Percentiles rank a stretch among this genome's conserved stretches.
These are phyloP conservation scores for Zaprionus obscuricornis DNA, from an alignment of 2,888 invertebrate species.

Conservation along the genomic window DNA sequence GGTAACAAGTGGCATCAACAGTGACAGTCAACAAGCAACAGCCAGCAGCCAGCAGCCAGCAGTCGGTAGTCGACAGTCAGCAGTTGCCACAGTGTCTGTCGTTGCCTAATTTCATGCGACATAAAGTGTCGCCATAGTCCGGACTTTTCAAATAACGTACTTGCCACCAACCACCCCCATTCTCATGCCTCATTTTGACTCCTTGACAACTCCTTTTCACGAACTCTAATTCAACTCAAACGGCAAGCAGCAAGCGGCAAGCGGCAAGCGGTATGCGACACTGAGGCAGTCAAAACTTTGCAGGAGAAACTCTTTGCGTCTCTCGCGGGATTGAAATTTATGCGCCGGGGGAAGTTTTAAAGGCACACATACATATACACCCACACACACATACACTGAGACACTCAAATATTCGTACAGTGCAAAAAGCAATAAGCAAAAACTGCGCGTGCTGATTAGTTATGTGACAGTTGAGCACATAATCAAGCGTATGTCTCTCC, in stretches of 20 bases:
- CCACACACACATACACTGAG: neutral
- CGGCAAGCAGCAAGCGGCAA: neutral
- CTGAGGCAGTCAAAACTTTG: slow-evolving; percentile 58
- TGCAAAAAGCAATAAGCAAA: slow-evolving; percentile 35
- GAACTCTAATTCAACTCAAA: slow-evolving; percentile 1
- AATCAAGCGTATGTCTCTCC: too few relatives aligned
- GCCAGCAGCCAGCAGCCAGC: slow-evolving; percentile 13
- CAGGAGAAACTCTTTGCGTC: slow-evolving; percentile 46
- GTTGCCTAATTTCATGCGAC: slow-evolving; percentile 73
- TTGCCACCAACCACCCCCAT: too few relatives aligned
- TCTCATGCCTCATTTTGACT: too few relatives aligned
- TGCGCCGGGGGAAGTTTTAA: slow-evolving; percentile 65
- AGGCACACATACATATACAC: slow-evolving; percentile 28
- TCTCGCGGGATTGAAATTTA: slow-evolving; percentile 74
- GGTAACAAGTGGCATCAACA: slow-evolving; percentile 60
- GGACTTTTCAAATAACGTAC: too few relatives aligned
- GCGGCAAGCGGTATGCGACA: neutral
- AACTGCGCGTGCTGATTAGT: slow-evolving; percentile 47
- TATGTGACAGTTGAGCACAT: slow-evolving; percentile 22
- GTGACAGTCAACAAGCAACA: slow-evolving; percentile 38
- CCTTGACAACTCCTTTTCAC: too few relatives aligned
- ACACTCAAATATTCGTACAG: neutral
- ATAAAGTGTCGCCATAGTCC: slow-evolving; percentile 52
- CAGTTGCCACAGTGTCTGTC: slow-evolving; percentile 35
- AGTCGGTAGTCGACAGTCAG: slow-evolving; percentile 16